phyloP scores from a whole-genome alignment of 2,113 vertebrate species.

The Campylomormyrus tamandua region DNA sequence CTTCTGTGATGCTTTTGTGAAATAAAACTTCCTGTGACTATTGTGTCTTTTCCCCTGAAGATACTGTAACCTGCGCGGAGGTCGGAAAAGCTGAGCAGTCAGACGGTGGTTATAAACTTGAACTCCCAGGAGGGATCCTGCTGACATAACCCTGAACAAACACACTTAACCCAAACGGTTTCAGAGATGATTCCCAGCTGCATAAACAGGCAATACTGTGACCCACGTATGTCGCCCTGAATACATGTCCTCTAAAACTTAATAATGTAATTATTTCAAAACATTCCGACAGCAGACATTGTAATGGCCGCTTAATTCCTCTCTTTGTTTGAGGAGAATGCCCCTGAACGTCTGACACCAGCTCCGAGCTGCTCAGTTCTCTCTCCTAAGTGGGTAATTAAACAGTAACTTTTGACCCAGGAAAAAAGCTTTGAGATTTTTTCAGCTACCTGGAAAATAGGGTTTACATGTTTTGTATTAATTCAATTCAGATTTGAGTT shows the following conservation, averaged over 20 bases:
- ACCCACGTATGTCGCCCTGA: neutral
- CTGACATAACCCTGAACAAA: neutral
- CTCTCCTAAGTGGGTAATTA: conserved; percentile 5
- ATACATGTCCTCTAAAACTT: neutral
- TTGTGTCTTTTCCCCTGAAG: neutral
- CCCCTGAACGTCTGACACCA: neutral
- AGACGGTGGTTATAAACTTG: neutral
- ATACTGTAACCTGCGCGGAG: neutral
- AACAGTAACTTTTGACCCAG: neutral
- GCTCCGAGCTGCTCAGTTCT: neutral
- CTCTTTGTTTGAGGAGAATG: neutral
- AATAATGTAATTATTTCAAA: neutral
- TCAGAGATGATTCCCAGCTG: neutral
- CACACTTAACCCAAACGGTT: neutral
- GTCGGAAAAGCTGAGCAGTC: neutral
- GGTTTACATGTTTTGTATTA: neutral
- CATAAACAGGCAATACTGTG: neutral
- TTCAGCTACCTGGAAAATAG: neutral
- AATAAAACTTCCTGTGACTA: neutral
- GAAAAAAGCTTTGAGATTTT: neutral
- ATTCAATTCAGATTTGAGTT: conserved; percentile 5
- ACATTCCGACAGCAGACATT: neutral
- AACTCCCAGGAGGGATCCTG: neutral
- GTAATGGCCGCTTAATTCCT: neutral
- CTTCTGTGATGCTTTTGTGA: neutral